phyloP scores from a whole-genome alignment of 2,888 invertebrate genomes.

The Drosophila putrida region DNA sequence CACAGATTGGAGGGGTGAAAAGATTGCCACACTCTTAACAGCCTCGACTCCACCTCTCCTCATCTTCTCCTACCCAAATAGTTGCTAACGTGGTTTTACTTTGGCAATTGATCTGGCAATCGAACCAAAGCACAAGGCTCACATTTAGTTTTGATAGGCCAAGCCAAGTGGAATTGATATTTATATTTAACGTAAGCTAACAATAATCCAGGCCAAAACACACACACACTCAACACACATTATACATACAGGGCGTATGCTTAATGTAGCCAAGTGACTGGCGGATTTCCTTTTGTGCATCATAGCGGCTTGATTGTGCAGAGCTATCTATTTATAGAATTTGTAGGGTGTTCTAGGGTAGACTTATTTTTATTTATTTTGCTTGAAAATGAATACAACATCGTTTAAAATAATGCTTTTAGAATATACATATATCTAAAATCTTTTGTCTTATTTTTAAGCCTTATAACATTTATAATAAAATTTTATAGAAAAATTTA shows the following conservation, averaged over 20 bases:
- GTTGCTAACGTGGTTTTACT: conserved; percentile 67
- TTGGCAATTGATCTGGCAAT: conserved; percentile 79
- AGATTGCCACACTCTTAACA: conserved; percentile 15
- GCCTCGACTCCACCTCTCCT: background rate
- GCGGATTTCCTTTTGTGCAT: conserved; percentile 70
- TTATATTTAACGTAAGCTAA: conserved; percentile 77
- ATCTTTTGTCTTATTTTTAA: too few species aligned
- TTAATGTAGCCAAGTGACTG: conserved; percentile 69
- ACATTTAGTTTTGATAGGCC: conserved; percentile 71
- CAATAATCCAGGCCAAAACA: conserved; percentile 62
- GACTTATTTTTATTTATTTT: background rate
- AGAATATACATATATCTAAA: background rate
- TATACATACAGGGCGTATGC: conserved; percentile 64
- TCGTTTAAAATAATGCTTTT: background rate
- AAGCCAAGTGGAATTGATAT: conserved; percentile 72
- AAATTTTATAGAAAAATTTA: too few species aligned
- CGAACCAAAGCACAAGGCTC: conserved; percentile 56
- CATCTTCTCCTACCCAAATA: conserved; percentile 36
- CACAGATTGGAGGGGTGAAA: background rate
- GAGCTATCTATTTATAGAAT: conserved; percentile 30
- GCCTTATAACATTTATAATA: too few species aligned
- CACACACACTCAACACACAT: conserved; percentile 1
- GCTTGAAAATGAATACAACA: background rate
- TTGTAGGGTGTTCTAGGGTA: conserved; percentile 8
- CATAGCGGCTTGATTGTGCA: conserved; percentile 39